Conservation (phyloP, 2,888 invertebrate species). For the Drosophila anomalata region DNA sequence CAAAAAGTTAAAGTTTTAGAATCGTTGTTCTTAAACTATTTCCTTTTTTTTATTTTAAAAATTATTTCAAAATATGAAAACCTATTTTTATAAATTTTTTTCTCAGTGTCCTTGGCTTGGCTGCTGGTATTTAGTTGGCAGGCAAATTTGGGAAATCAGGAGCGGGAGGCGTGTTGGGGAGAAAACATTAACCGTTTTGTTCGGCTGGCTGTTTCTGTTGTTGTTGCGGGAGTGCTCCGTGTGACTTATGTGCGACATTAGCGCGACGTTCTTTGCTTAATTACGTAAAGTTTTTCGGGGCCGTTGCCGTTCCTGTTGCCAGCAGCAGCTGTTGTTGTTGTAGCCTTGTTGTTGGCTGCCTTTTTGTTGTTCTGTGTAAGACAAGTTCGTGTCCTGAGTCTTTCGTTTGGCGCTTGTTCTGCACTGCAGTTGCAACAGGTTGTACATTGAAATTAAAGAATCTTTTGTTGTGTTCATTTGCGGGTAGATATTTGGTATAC, state of each 20-base stretch:
- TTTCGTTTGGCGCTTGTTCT: conserved; percentile 76
- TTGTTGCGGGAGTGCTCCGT: conserved; percentile 49
- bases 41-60: background rate
- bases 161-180: conserved; percentile 8
- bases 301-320: conserved; percentile 12
- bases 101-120: conserved; percentile 19
- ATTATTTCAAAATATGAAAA: background rate
- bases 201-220: conserved; percentile 29
- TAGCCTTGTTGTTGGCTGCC: conserved; percentile 25
- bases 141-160: conserved; percentile 60
- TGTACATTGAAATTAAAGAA: conserved; percentile 74
- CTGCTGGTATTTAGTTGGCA: conserved; percentile 73
- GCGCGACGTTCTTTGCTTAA: conserved; percentile 77
- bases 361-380: conserved; percentile 64
- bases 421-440: conserved; percentile 60
- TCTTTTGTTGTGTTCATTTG: conserved; percentile 68
- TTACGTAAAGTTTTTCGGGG: conserved; percentile 72
- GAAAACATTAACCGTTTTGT: conserved; percentile 78
- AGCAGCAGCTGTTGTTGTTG: conserved; percentile 22
- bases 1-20: background rate
- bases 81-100: background rate
- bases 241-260: conserved; percentile 79
- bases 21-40: background rate
- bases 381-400: conserved; percentile 82
- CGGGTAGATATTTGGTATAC: conserved; percentile 32